phyloP scores from a whole-genome alignment of 2,113 vertebrate genomes.

The Numida meleagris region DNA sequence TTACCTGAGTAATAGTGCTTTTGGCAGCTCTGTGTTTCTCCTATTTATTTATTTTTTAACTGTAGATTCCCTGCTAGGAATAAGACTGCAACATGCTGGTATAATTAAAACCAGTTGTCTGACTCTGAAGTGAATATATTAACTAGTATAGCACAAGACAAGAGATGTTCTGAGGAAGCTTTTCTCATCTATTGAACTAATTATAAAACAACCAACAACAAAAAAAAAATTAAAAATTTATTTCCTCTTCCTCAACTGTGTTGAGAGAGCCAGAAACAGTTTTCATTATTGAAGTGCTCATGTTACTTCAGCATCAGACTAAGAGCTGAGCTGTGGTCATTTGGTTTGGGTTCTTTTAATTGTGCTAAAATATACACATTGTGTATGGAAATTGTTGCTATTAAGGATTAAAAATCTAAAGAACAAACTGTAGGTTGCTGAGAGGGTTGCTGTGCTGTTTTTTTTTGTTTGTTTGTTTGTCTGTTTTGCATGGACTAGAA shows the following conservation, averaged over 20 bases:
- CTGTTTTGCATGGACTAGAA: not conserved
- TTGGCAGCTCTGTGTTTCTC: not conserved
- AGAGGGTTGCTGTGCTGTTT: not conserved
- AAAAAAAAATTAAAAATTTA: not conserved
- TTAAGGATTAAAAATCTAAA: not conserved
- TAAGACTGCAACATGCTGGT: not conserved
- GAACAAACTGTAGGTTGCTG: not conserved
- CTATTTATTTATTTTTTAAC: too few species aligned
- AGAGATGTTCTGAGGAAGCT: not conserved
- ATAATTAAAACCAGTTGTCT: slow-evolving; percentile 45
- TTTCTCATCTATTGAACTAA: not conserved
- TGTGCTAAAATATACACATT: not conserved
- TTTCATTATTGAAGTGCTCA: not conserved
- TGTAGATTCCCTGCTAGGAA: not conserved
- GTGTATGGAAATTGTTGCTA: not conserved
- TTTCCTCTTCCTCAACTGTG: fast-evolving
- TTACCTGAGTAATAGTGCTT: not conserved
- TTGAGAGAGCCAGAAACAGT: not conserved
- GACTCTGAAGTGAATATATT: not conserved
- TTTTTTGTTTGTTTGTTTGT: not conserved
- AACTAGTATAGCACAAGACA: not conserved
- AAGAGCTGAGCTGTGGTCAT: not conserved
- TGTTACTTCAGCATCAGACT: not conserved
- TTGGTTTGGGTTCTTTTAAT: not conserved
- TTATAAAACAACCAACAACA: not conserved